Evolutionary conservation across 2,797 vertebrate genomes (phyloP), one percentile per base, ranked within the genome.

Genomic region (Numenius phaeopus): DNA sequence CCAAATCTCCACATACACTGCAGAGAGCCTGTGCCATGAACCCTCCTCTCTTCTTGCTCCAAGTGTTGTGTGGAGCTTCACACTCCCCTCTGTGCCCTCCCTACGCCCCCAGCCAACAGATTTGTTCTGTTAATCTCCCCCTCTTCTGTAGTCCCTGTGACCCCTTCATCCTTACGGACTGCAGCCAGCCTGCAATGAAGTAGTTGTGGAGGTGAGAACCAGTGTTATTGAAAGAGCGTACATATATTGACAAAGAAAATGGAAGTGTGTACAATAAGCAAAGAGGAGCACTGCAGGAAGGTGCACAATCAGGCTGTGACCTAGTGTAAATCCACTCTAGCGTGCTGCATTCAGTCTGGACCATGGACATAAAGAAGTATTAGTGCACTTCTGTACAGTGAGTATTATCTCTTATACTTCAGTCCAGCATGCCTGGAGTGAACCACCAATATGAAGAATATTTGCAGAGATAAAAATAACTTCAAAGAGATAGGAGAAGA

Each of bases 381-480:
- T 61, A 39, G 29, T 30, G 46, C 32, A 2, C 65, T 92, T 81
- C 55, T 65, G 37, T 83, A 77, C 69, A 69, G 61, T 21, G 18
- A 70, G 27, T 11, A 29, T 7, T 6, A 24, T 23, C 47, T 67
- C 58, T 86, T 13, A 8, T 58, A 39, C 40, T 71, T 70, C 75
- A 70, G 49, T 52, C 42, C 65, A 82, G 65, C 57, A 10, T 62
- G 84, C 70, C 89, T 82, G 71, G 26, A 58, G 83, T 77, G 67
- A 97, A 57, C 40, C 37, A 46, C 42, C 26, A 47, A 47, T 8
- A 47, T 10, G 49, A 88, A 90, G 79, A 96, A 90, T 27, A 80
- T 71, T 93, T 95, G 59, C 50, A 39, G 80, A 82, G 91, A 87
- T 80, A 95, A 96, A 96, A 96, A 95, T 93, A 96, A 77, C 94